phyloP scores from a whole-genome alignment of 2,113 vertebrate genomes.

The Seriola rivoliana region DNA sequence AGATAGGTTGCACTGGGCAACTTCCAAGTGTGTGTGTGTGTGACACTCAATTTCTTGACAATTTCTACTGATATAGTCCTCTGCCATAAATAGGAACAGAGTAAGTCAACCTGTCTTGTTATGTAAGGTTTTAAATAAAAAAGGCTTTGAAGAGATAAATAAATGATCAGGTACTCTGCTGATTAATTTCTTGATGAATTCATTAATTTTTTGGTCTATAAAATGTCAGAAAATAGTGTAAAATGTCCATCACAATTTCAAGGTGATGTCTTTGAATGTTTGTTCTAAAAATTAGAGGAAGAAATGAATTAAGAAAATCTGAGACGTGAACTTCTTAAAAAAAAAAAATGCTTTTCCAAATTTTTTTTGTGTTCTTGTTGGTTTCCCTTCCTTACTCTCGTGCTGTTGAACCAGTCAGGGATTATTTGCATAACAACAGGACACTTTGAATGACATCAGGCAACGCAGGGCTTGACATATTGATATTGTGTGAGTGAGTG shows the following conservation, averaged over 20 bases:
- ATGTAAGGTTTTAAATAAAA: conserved; percentile 2
- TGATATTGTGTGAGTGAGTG: conserved; percentile 30
- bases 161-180: too few relatives aligned
- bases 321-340: too few relatives aligned
- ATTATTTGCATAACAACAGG: conserved; percentile 39
- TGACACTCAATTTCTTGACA: conserved; percentile 1
- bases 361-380: not conserved
- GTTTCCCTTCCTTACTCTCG: not conserved
- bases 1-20: conserved; percentile 53
- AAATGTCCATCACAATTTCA: not conserved
- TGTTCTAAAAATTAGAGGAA: not conserved
- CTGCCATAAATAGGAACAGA: conserved; percentile 28
- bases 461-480: conserved; percentile 43
- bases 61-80: conserved; percentile 21
- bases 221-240: not conserved
- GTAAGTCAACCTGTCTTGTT: conserved; percentile 4
- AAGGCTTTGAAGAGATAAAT: not conserved
- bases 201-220: not conserved
- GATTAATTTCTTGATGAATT: not conserved
- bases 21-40: conserved; percentile 28
- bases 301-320: not conserved
- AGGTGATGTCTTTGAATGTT: not conserved
- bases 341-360: not conserved
- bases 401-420: not conserved
- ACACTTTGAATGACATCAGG: conserved; percentile 38